These are phyloP conservation scores for Sarcophaga variegata DNA, from an alignment of 2,888 invertebrate species.

Conservation along the genomic window DNA sequence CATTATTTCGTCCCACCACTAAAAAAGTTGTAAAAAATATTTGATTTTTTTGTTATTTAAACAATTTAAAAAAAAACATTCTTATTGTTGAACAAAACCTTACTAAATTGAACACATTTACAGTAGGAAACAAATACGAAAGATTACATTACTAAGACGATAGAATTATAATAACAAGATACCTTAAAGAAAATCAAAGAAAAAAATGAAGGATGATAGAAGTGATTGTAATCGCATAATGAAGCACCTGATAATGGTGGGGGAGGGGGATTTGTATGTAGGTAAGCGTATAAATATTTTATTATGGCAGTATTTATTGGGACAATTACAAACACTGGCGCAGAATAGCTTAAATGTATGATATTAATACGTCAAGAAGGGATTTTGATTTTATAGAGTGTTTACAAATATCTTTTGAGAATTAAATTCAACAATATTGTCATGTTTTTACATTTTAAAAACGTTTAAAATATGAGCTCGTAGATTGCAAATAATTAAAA, in stretches of 20 bases:
- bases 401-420: too few relatives aligned
- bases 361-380: too few relatives aligned
- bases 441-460: too few relatives aligned
- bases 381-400: too few relatives aligned
- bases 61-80: slow-evolving; percentile 5
- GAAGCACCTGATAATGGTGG: neutral
- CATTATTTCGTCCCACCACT: slow-evolving; percentile 98
- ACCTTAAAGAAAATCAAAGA: slow-evolving; percentile 29
- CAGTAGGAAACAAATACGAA: neutral
- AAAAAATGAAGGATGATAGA: neutral
- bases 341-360: too few relatives aligned
- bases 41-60: slow-evolving; percentile 50
- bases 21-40: slow-evolving; percentile 85
- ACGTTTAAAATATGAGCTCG: too few relatives aligned
- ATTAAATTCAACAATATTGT: too few relatives aligned
- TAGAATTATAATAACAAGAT: slow-evolving; percentile 25
- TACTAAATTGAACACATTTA: slow-evolving; percentile 45
- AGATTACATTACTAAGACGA: slow-evolving; percentile 26
- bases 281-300: too few relatives aligned
- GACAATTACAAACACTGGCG: too few relatives aligned
- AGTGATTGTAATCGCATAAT: slow-evolving; percentile 7
- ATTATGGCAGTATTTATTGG: too few relatives aligned
- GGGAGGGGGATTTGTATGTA: too few relatives aligned
- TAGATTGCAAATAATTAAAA: too few relatives aligned
- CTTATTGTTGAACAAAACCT: slow-evolving; percentile 18